Base-by-base conservation (phyloP, 2,888 invertebrate species). In the Escarpia spicata region DNA sequence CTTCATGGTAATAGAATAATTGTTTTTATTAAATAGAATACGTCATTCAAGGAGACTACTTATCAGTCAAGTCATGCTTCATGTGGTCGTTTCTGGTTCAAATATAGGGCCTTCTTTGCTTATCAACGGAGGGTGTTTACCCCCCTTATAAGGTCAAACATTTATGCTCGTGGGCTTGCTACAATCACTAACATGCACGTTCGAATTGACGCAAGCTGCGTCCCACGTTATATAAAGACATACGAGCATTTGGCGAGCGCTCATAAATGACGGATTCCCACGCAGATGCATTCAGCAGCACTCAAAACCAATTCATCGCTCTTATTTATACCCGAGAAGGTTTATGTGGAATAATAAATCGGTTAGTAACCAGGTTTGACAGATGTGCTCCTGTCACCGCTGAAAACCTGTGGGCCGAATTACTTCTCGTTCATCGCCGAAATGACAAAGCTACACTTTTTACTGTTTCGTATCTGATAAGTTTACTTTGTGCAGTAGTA, bases 281-380 rank as follows among this genome's bases (percentile, higher is more conserved):
- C 75, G 75, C 75, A 75, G 75, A 75, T n/a, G 19, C 75, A 75
- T 75, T 75, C 75, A 75, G 75, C 75, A 15, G 19, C 75, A 75
- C 75, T 75, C 75, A 75, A n/a, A 19, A n/a, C 75, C 75, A 75
- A 75, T 75, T 75, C 75, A 75, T 75, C 75, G 75, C 75, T 75
- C 26, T 75, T 75, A 75, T 75, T 75, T 75, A 75, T 75, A 26
- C 75, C n/a, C 75, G 75, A 75, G 75, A 75, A 15, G 75, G 75
- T 75, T 75, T 75, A 75, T 75, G 75, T 75, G 75, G 75, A 75
- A 75, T 75, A 75, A 75, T 75, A 75, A 75, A 75, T 75, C 75
- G 75, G 75, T 75, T 75, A 75, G 75, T n/a, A 75, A 26, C 75
- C 75, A 6, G 26, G 26, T 26, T 75, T 75, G 75, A 75, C 75